Percentiles rank a stretch among this genome's conserved stretches.
These are phyloP conservation scores for Bombus waltoni DNA, from an alignment of 1,140 invertebrate species.

Conservation along the genomic window DNA sequence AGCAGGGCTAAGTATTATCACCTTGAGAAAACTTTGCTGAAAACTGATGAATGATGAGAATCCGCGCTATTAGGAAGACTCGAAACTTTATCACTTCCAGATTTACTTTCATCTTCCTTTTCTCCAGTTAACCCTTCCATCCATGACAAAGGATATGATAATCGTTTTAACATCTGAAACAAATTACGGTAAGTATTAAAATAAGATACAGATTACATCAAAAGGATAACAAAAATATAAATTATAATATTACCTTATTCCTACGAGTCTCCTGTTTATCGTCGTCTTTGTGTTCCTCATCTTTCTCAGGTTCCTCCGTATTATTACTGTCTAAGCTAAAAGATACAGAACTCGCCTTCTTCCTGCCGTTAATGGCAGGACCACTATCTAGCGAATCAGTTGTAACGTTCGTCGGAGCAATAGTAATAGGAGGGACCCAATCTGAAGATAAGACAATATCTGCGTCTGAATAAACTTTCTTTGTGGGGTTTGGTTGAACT, in stretches of 20 bases:
- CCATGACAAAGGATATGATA: conserved; percentile 96
- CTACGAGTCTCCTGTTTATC: conserved; percentile 83
- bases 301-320: conserved; percentile 80
- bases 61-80: conserved; percentile 86
- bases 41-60: conserved; percentile 88
- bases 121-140: conserved; percentile 93
- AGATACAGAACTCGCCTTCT: conserved; percentile 89
- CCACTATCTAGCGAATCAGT: conserved; percentile 81
- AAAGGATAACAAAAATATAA: conserved; percentile 5
- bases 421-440: conserved; percentile 91
- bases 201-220: background rate
- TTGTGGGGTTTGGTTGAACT: conserved; percentile 82
- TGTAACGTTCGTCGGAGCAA: conserved; percentile 86
- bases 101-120: conserved; percentile 83
- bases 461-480: conserved; percentile 90
- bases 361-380: conserved; percentile 83
- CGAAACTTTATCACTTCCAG: conserved; percentile 77
- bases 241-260: conserved; percentile 79
- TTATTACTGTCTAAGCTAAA: conserved; percentile 87
- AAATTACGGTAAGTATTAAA: background rate
- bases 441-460: conserved; percentile 92
- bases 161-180: conserved; percentile 92
- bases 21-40: conserved; percentile 96
- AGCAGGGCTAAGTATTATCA: conserved; percentile 76
- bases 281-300: conserved; percentile 80